Base-by-base conservation (phyloP, 2,888 invertebrate genomes). In the Helleia helle region DNA sequence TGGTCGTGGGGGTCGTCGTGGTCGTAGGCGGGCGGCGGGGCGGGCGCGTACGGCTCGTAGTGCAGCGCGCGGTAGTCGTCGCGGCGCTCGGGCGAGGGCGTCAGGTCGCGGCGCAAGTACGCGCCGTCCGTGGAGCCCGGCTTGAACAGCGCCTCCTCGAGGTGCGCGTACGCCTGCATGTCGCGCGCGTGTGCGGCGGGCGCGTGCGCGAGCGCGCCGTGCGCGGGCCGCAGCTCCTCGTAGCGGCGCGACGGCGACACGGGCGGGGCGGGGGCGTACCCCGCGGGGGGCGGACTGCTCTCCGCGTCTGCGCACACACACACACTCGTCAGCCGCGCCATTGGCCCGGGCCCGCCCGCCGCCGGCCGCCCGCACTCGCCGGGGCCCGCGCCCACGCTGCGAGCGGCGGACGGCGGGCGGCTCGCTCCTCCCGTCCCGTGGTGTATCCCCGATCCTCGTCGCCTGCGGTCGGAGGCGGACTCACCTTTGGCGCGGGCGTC, bases 161-260 rank as follows among this genome's bases (percentile, higher is more conserved):
- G 46, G 72, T 77, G 75, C 68, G 68, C 67, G 71, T 79, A 77
- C 55, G 71, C 49, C 68, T 74, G 76, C 79, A 79, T 75, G 71
- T 76, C 80, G 68, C 80, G 77, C 52, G 50, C 42, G 46, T 48
- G 56, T 38, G 47, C 41, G 40, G 47, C 46, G 45, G 55, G 55
- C 51, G 73, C 70, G 54, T n/a, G n/a, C 53, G 51, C 42, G 46
- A 47, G 56, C 38, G 47, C 41, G 40, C 48, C 46, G 45, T 55
- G 55, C 51, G 73, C 70, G 54, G 74, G 73, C 59, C 76, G 71
- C 64, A 80, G 71, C 77, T 80, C 80, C 71, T 80, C 77, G 77
- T 80, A 79, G 77, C 77, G 70, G 73, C 75, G 77, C 68, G 74
- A 62, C 68, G 77, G 72, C 63, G 75, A 70, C 62, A n/a, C n/a